Base-by-base conservation (phyloP, 2,888 invertebrate genomes). In the Zhuqinia jingwanae region DNA sequence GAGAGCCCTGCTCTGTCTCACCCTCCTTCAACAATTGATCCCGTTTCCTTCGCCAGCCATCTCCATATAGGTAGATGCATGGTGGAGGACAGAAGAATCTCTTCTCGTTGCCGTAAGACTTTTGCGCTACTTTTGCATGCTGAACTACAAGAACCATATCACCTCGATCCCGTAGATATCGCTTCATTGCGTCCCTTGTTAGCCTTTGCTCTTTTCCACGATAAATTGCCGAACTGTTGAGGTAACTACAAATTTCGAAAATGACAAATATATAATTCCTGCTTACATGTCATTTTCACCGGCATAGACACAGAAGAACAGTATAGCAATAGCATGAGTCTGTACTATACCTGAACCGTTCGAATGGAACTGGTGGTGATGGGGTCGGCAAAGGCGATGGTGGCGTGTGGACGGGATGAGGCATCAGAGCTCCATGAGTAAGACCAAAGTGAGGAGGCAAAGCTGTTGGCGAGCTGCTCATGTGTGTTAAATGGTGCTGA, bases 91-190 rank as follows among this genome's bases (percentile, higher is more conserved):
- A 99, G 94, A 99, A 99, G 93, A 99, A 77, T 22, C 77, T 94
- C 93, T 99, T 99, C 92, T 99, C 99, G 93, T 99, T 99, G 89
- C 99, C 99, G 92, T 99, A 99, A 0, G 99, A 99, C 92, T 99
- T 99, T 93, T 99, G 99, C 45, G 99, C 99, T 73, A 99, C 99
- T 94, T 99, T 99, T 70, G 99, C 99, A 93, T 99, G 99, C 83
- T 99, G 94, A 91, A 99, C 99, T 77, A 99, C 98, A 86, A 99
- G 96, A 25, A 97, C 96, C 97, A 98, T 98, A 92, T 98, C 98
- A 91, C 97, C 96, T 91, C 98, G 95, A 92, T 98, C 98, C 83
- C 97, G 95, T 91, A 99, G 94, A 93, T 99, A 99, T 84, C 97
- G 95, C 92, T 97, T 97, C 99, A 99, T 99, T 53, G 97, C 97